Conservation (phyloP, 2,797 vertebrate species). For the Sebastes dallii region DNA sequence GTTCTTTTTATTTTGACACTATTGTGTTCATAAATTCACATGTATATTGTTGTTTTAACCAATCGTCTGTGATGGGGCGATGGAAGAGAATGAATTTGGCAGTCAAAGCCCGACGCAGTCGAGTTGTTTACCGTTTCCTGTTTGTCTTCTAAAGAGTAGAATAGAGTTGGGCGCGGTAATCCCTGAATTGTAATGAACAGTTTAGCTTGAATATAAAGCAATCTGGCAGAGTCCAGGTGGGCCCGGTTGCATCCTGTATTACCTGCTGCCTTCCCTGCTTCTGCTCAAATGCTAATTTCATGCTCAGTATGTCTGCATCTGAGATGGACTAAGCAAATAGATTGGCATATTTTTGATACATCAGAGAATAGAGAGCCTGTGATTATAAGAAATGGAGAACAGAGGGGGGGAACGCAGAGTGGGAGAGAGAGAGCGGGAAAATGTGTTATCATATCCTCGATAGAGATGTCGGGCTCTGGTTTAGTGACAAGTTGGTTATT, state of each 20-base stretch:
- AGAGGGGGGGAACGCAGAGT: background rate
- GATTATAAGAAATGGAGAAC: slow-evolving; percentile 13
- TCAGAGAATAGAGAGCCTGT: slow-evolving; percentile 15
- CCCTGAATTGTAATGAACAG: slow-evolving; percentile 47
- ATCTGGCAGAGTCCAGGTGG: slow-evolving; percentile 56
- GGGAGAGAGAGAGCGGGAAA: background rate
- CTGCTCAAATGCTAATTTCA: slow-evolving; percentile 51
- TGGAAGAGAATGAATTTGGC: slow-evolving; percentile 10
- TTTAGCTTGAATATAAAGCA: slow-evolving; percentile 49
- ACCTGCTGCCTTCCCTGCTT: slow-evolving; percentile 23
- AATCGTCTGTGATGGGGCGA: background rate
- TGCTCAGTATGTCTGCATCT: slow-evolving; percentile 15
- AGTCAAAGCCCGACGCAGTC: slow-evolving; percentile 5
- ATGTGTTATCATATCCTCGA: background rate
- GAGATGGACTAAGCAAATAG: background rate
- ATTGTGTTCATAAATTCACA: background rate
- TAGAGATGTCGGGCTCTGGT: background rate
- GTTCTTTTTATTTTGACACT: background rate
- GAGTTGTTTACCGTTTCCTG: slow-evolving; percentile 20
- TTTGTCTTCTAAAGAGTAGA: slow-evolving; percentile 9
- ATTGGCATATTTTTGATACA: background rate
- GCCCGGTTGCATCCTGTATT: slow-evolving; percentile 13
- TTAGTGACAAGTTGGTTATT: background rate
- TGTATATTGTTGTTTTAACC: slow-evolving; percentile 14
- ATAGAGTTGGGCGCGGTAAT: slow-evolving; percentile 46